Percentiles rank a stretch among this genome's conserved stretches.
Evolutionary conservation across 92 coral and sea anemone species (phyloP).

Genomic region (Zoanthus sansibaricus): DNA sequence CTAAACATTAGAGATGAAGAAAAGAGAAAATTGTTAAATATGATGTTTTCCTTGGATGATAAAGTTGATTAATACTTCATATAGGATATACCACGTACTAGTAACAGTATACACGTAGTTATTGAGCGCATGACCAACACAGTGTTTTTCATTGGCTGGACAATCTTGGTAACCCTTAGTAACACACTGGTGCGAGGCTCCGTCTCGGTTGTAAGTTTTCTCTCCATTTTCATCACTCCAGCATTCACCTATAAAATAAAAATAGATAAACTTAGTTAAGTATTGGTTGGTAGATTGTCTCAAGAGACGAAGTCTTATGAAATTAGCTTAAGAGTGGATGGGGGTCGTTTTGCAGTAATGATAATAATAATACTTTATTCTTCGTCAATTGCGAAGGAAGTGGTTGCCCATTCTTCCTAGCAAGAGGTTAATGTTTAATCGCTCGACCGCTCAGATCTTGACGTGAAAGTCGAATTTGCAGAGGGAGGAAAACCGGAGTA

Average conservation of each 20-base stretch:
- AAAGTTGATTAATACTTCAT: background rate
- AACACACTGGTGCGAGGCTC: conserved; percentile 59
- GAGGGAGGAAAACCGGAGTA: too few species aligned
- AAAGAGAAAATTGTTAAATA: background rate
- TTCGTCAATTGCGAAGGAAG: too few species aligned
- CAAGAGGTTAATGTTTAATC: too few species aligned
- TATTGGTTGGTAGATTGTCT: background rate
- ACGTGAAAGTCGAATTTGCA: too few species aligned
- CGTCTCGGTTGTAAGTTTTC: conserved; percentile 58
- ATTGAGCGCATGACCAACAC: conserved; percentile 70
- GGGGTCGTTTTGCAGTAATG: too few species aligned
- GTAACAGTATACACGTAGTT: conserved; percentile 72
- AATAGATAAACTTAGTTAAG: background rate
- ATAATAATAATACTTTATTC: too few species aligned
- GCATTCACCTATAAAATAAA: conserved; percentile 53
- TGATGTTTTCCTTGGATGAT: background rate
- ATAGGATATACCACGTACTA: conserved; percentile 38
- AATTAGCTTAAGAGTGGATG: background rate
- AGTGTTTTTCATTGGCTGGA: conserved; percentile 64
- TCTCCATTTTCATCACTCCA: conserved; percentile 74
- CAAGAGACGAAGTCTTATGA: background rate
- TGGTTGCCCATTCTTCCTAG: too few species aligned
- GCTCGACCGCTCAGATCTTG: too few species aligned
- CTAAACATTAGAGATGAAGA: conserved; percentile 27
- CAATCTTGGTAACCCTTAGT: conserved; percentile 62